Base-by-base conservation (phyloP, 1,140 invertebrate genomes). In the Pectinophora gossypiella region DNA sequence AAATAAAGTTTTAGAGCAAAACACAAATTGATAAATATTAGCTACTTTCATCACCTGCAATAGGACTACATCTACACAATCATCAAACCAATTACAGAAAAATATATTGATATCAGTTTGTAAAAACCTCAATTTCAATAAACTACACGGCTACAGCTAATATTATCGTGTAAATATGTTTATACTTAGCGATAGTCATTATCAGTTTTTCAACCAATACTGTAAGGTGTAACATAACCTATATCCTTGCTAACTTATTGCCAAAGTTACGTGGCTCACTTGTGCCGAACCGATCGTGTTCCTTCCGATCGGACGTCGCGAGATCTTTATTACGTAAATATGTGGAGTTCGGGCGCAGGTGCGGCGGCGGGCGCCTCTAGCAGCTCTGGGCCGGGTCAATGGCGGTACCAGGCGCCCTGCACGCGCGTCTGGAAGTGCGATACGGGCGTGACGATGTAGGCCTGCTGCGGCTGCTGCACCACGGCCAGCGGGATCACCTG, bases 401-500 rank as follows among this genome's bases (percentile, higher is more conserved):
- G 85, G 60, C 86, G 72, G 65, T 89, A 88, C 83, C 86, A 89
- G 10, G 86, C 72, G 13, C 87, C 78, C 55, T 88, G 86, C 16
- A 89, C 82, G 32, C 86, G 71, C 0, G 86, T 89, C 58, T 88
- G 86, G 65, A 91, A 85, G 70, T 91, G 90, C 19, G 89, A 89
- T 13, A 92, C 90, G 1, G 91, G 91, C 5, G 91, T 91, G 2
- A 91, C 90, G 52, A 91, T 83, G 71, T 90, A 91, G 0, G 90
- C 86, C 61, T 90, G 89, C 59, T 89, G 90, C 13, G 88, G 87
- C 56, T 90, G 87, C 61, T 90, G 89, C 6, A 90, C 88, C 13
- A 91, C 89, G 12, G 90, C 90, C n/a, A 91, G 59, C 0, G 90
- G 90, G 53, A 91, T 91, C 3, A 91, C 90, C 76, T 91, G 90